Conservation (phyloP, 2,113 vertebrate genomes). For the Sapajus apella region DNA sequence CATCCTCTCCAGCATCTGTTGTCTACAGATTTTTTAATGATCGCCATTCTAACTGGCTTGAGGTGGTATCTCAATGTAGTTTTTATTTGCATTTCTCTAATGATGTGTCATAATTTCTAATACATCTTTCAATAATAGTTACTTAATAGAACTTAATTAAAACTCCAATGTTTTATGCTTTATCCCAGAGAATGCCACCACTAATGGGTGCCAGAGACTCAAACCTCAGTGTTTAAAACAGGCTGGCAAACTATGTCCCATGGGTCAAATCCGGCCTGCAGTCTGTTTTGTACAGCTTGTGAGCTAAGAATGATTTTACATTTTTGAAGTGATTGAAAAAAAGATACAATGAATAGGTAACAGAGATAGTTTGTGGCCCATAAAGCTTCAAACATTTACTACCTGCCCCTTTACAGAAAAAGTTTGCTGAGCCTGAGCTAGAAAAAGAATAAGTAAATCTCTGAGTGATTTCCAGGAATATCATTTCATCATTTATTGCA, state of each 20-base stretch:
- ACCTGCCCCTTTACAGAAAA: neutral
- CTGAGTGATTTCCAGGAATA: neutral
- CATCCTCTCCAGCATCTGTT: too few species aligned
- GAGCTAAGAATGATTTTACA: neutral
- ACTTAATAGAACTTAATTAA: neutral
- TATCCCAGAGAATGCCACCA: neutral
- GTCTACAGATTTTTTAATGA: too few species aligned
- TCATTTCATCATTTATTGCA: neutral
- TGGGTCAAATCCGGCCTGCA: neutral
- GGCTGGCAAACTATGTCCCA: neutral
- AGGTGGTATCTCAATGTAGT: too few species aligned
- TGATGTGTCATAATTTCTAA: neutral
- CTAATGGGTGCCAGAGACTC: neutral
- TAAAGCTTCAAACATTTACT: neutral
- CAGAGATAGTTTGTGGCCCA: neutral
- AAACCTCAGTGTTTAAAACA: neutral
- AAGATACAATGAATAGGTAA: neutral
- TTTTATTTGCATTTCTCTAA: too few species aligned
- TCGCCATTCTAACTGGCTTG: too few species aligned
- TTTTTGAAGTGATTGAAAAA: constrained; percentile 12
- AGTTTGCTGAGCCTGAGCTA: neutral
- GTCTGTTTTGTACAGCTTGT: neutral
- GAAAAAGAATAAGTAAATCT: neutral
- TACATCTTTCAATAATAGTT: neutral
- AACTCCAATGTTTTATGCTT: neutral